phyloP scores from a whole-genome alignment of 2,888 invertebrate genomes.

The Bombylius major region DNA sequence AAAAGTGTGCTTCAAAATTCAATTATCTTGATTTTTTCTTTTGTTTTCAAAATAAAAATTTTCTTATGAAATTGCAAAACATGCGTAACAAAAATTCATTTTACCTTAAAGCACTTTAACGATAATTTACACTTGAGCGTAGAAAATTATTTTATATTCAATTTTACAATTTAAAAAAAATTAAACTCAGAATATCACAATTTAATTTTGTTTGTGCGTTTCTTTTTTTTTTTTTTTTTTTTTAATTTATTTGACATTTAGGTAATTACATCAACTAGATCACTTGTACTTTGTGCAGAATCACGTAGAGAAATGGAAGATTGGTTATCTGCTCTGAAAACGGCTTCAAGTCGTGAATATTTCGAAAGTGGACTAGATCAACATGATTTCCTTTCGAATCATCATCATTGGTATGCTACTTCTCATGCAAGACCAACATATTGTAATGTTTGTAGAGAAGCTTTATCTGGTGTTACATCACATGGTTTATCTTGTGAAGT shows the following conservation, averaged over 20 bases:
- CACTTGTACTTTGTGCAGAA: slow-evolving; percentile 66
- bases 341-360: slow-evolving; percentile 43
- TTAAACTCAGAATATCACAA: no score
- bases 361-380: slow-evolving; percentile 46
- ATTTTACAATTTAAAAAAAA: no score
- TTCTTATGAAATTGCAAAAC: no score
- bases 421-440: slow-evolving; percentile 91
- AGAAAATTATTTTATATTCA: no score
- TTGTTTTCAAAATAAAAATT: no score
- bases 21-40: no score
- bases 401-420: slow-evolving; percentile 78
- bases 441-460: slow-evolving; percentile 93
- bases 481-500: slow-evolving; percentile 94
- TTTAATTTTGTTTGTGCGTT: no score
- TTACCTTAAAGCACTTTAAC: no score
- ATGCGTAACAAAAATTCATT: no score
- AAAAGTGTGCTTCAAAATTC: no score
- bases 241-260: slow-evolving; percentile 20
- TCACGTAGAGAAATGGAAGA: slow-evolving; percentile 81
- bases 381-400: slow-evolving; percentile 53
- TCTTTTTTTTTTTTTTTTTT: no score
- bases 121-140: slow-evolving; percentile 12
- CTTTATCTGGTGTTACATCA: slow-evolving; percentile 84
- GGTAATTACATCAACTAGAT: slow-evolving; percentile 66
- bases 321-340: slow-evolving; percentile 74